Conservation (phyloP, 2,888 invertebrate species). For the Noctua janthina region DNA sequence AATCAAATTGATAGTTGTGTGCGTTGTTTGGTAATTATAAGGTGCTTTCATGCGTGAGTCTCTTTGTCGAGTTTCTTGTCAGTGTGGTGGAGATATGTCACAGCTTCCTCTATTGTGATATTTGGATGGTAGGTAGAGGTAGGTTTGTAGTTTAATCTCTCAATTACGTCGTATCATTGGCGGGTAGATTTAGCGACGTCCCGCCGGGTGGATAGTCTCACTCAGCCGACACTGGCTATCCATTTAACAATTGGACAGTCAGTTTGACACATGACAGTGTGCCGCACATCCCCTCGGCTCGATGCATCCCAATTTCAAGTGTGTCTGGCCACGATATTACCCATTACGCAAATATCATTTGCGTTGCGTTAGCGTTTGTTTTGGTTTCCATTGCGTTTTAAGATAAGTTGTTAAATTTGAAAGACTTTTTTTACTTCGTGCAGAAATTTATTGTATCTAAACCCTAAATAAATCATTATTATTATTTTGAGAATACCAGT, state of each 20-base stretch:
- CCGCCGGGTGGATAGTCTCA: constrained; percentile 74
- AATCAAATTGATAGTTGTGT: constrained; percentile 49
- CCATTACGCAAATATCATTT: constrained; percentile 41
- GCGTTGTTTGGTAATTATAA: constrained; percentile 53
- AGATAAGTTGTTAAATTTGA: not conserved
- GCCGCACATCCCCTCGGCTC: constrained; percentile 64
- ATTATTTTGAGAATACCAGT: no score
- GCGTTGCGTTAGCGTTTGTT: constrained; percentile 10
- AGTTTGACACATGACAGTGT: constrained; percentile 79
- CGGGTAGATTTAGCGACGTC: constrained; percentile 74
- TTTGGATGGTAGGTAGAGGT: constrained; percentile 1
- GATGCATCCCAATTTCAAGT: constrained; percentile 62
- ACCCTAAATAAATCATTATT: not conserved
- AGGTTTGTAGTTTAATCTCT: constrained; percentile 62
- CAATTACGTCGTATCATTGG: constrained; percentile 73
- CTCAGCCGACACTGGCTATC: constrained; percentile 76
- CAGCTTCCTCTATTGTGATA: constrained; percentile 18
- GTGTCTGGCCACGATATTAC: constrained; percentile 44
- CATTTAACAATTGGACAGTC: constrained; percentile 80
- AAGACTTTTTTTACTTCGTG: no score
- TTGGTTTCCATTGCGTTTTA: not conserved
- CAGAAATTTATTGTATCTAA: not conserved
- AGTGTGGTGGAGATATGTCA: not conserved
- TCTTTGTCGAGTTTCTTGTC: constrained; percentile 48
- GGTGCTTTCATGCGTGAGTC: constrained; percentile 55